Percentiles rank a stretch among this genome's conserved stretches.
Conservation (phyloP, 2,888 invertebrate genomes). For the Drosophila neutralis region DNA sequence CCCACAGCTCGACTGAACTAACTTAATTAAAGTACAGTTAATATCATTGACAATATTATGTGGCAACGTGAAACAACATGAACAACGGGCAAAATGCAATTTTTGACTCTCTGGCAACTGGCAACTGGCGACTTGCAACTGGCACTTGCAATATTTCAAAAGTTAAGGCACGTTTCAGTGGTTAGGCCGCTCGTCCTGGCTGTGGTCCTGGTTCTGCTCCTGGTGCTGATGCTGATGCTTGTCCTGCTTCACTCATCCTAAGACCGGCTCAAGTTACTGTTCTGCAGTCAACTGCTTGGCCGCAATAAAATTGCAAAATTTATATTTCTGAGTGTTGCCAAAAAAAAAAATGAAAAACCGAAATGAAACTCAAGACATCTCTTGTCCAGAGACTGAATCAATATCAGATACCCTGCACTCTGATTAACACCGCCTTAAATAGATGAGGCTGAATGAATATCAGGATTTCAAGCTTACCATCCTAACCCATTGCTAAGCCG, state of each 20-base stretch:
- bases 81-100: background rate
- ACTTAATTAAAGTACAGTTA: background rate
- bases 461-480: background rate
- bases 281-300: slow-evolving; percentile 61
- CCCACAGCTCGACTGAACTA: too few species aligned
- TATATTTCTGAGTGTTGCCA: slow-evolving; percentile 63
- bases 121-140: slow-evolving; percentile 34
- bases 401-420: slow-evolving; percentile 11
- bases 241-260: slow-evolving; percentile 21
- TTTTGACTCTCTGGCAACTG: background rate
- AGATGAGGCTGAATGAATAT: background rate
- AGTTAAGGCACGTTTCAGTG: slow-evolving; percentile 78
- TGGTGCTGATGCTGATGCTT: background rate
- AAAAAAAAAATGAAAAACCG: slow-evolving; percentile 17
- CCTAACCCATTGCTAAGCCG: background rate
- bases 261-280: slow-evolving; percentile 25
- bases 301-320: slow-evolving; percentile 74
- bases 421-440: background rate
- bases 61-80: background rate
- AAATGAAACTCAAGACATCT: background rate
- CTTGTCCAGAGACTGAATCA: background rate
- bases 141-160: slow-evolving; percentile 70
- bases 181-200: slow-evolving; percentile 48
- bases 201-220: slow-evolving; percentile 1
- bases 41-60: background rate